Conservation (phyloP, 2,888 invertebrate genomes). For the Adineta ricciae region DNA sequence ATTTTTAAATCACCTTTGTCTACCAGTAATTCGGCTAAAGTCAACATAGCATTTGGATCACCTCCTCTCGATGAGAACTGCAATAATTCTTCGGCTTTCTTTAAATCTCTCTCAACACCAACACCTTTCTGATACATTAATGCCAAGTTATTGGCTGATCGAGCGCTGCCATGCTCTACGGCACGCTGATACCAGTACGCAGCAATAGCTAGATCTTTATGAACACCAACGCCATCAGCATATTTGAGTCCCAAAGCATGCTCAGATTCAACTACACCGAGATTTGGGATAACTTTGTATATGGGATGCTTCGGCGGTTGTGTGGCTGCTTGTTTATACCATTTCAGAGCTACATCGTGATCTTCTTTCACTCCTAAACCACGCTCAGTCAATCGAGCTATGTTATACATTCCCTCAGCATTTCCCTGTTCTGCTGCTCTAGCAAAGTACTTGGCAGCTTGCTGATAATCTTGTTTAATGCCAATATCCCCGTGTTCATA, state of each 20-base stretch:
- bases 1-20: not conserved
- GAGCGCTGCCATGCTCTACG: conserved; percentile 2
- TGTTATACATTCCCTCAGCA: conserved; percentile 23
- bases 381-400: not conserved
- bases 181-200: conserved; percentile 17
- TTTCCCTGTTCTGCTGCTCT: too few relatives aligned
- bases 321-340: conserved; percentile 18
- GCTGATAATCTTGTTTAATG: conserved; percentile 20
- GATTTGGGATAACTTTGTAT: not conserved
- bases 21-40: not conserved
- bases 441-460: not conserved
- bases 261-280: conserved; percentile 2
- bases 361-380: conserved; percentile 13
- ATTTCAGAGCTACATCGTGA: not conserved
- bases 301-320: not conserved
- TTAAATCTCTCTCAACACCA: conserved; percentile 6
- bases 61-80: conserved; percentile 16
- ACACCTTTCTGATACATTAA: conserved; percentile 13
- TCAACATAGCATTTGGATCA: conserved; percentile 1
- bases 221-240: not conserved
- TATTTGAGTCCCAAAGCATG: conserved; percentile 1
- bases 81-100: conserved; percentile 18
- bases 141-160: conserved; percentile 18
- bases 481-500: conserved; percentile 20
- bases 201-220: not conserved